These are phyloP conservation scores for Acanthopleura granulata DNA, from an alignment of 2,888 invertebrate genomes.

Conservation along the genomic window DNA sequence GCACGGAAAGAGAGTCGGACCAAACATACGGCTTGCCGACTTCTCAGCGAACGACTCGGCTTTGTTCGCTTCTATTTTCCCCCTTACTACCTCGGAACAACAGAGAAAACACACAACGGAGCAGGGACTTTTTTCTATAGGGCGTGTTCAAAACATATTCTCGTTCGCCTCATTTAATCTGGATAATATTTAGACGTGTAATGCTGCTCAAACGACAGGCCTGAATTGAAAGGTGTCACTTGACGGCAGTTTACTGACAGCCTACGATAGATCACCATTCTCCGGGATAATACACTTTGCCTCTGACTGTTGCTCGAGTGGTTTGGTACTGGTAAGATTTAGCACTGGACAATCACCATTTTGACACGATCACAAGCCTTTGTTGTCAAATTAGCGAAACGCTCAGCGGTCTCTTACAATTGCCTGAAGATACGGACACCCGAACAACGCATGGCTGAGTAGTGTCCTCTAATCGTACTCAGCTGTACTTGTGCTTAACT, in stretches of 20 bases:
- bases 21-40: too few species aligned
- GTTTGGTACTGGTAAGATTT: too few species aligned
- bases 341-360: neutral
- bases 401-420: too few species aligned
- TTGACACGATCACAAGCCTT: neutral
- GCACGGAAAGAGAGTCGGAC: too few species aligned
- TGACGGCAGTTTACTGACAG: neutral
- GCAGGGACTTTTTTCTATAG: conserved; percentile 5
- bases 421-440: too few species aligned
- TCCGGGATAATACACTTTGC: neutral
- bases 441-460: too few species aligned
- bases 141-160: conserved; percentile 11
- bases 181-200: conserved; percentile 12
- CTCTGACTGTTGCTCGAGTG: neutral
- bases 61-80: neutral
- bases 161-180: conserved; percentile 16
- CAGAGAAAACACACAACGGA: conserved; percentile 10
- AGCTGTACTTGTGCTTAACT: too few species aligned
- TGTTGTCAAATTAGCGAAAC: too few species aligned
- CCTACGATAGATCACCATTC: neutral
- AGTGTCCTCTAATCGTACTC: too few species aligned
- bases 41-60: neutral
- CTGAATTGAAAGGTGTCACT: neutral
- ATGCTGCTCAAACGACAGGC: neutral
- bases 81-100: conserved; percentile 3